These are phyloP conservation scores for Simalia tracyae DNA, from an alignment of 2,797 vertebrate genomes.

Conservation along the genomic window DNA sequence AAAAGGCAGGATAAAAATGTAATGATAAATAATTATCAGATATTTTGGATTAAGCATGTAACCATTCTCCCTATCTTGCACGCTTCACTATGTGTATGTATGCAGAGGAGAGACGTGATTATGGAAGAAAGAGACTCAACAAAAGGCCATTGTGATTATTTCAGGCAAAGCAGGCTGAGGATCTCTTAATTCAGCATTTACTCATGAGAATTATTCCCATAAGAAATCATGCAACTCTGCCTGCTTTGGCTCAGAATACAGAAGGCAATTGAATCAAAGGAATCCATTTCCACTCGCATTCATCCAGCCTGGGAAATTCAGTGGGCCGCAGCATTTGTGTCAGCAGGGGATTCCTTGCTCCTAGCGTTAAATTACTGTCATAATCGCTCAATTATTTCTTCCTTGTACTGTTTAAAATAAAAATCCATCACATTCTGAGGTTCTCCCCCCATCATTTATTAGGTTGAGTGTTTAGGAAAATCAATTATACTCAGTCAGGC, in stretches of 20 bases:
- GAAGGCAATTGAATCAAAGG: constrained; percentile 86
- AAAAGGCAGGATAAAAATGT: background rate
- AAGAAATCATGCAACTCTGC: constrained; percentile 78
- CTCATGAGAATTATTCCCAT: constrained; percentile 78
- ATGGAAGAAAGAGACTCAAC: constrained; percentile 41
- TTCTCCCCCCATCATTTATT: constrained; percentile 79
- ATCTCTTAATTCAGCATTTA: constrained; percentile 78
- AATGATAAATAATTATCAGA: constrained; percentile 45
- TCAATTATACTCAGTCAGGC: constrained; percentile 84
- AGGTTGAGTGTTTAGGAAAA: constrained; percentile 88
- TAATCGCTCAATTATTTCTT: constrained; percentile 89
- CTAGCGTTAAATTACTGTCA: constrained; percentile 89
- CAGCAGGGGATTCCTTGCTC: constrained; percentile 86
- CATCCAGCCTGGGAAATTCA: constrained; percentile 84
- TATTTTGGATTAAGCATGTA: no score
- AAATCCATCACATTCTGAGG: constrained; percentile 83
- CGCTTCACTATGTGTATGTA: constrained; percentile 35
- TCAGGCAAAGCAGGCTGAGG: constrained; percentile 69
- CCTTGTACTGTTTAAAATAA: constrained; percentile 87
- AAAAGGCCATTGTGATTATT: constrained; percentile 63
- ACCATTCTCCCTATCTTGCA: background rate
- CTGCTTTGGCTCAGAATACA: constrained; percentile 79
- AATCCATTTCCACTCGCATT: constrained; percentile 82
- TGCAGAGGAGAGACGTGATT: constrained; percentile 45
- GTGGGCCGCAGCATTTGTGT: constrained; percentile 82